Base-by-base conservation (phyloP, 2,888 invertebrate species). In the Balanococcus diminutus region DNA sequence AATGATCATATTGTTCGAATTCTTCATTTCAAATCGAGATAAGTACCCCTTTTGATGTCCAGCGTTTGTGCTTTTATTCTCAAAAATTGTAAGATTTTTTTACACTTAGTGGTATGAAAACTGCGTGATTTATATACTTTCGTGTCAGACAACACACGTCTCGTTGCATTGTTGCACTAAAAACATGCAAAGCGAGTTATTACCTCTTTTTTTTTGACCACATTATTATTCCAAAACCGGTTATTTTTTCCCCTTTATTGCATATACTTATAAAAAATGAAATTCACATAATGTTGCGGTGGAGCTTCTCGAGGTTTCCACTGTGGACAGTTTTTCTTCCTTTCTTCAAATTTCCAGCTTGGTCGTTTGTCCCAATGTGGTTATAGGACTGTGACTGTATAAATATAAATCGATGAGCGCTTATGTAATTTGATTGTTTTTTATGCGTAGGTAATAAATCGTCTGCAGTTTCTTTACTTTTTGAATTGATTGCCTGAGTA, bases 141-240 rank as follows among this genome's bases (percentile, higher is more conserved):
- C 56, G 56, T 56, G 14, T 79, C 19, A 79, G 75, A 79, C 75
- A 36, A 28, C 36, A 79, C 22, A 61, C 36, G 31, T 79, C 28
- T 28, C 4, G 75, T 79, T 79, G 75, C 75, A 79, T 79, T 79
- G 75, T 79, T 36, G 75, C 75, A 79, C 75, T 79, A 79, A 36
- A 75, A 32, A 36, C 72, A 72, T 79, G 75, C 75, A 36, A 79
- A 79, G 75, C 75, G 75, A 79, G 56, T 79, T 28, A 67, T 28
- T 67, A 67, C 67, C 25, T 56, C 28, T 79, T 19, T 67, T 79
- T 79, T 79, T 79, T 79, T 36, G 36, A 79, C 36, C 36, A 79
- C 75, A 19, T 79, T 36, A 36, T 79, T 79, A 79, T 79, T 79
- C 19, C 19, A 19, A 75, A 79, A 79, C 75, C 75, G 75, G 75